phyloP scores from a whole-genome alignment of 2,113 vertebrate genomes.

The Hepsetus odoe region DNA sequence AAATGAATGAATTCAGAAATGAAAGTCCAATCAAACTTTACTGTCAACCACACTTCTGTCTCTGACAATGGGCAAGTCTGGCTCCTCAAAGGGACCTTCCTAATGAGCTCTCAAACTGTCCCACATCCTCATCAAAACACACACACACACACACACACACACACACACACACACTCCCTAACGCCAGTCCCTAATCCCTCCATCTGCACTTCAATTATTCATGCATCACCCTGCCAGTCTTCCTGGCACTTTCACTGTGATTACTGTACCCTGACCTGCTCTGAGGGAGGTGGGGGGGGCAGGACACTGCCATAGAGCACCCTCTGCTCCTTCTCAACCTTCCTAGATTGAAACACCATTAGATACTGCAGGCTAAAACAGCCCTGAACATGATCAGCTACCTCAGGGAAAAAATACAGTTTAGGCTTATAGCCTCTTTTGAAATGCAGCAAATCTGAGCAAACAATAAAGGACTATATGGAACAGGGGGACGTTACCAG shows the following conservation, averaged over 20 bases:
- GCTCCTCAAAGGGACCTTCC: slow-evolving; percentile 13
- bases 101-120: slow-evolving; percentile 53
- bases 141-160: slow-evolving; percentile 6
- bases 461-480: background rate
- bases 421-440: background rate
- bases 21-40: background rate
- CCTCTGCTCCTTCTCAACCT: slow-evolving; percentile 9
- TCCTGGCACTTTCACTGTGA: slow-evolving; percentile 52
- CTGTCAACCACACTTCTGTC: slow-evolving; percentile 4
- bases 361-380: slow-evolving; percentile 11
- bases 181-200: slow-evolving; percentile 48
- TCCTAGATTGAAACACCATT: slow-evolving; percentile 30
- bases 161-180: slow-evolving; percentile 32
- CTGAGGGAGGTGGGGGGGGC: background rate
- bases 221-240: slow-evolving; percentile 48
- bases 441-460: background rate
- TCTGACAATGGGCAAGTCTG: slow-evolving; percentile 15
- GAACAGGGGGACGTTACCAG: background rate
- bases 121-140: slow-evolving; percentile 39
- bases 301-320: background rate
- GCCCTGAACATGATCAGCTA: background rate
- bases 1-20: background rate
- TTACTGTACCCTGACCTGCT: slow-evolving; percentile 30
- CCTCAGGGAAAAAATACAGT: background rate
- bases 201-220: slow-evolving; percentile 58